These are phyloP conservation scores for Megalopta genalis DNA, from an alignment of 1,140 invertebrate genomes.

Conservation along the genomic window DNA sequence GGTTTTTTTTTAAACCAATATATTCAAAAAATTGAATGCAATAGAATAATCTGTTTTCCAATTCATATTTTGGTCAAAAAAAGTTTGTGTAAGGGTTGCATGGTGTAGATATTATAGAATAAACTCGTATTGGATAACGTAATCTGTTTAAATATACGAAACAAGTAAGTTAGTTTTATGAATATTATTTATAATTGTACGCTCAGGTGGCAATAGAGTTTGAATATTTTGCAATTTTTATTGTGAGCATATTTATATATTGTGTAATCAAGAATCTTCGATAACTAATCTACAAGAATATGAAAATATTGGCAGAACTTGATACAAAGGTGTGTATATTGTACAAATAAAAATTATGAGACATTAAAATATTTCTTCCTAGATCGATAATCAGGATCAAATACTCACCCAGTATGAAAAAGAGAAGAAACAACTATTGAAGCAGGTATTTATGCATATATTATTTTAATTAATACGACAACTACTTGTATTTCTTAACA, in stretches of 20 bases:
- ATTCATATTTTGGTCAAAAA: no score
- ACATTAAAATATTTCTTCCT: conserved; percentile 36
- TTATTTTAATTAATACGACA: background rate
- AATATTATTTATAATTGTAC: background rate
- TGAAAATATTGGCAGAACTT: conserved; percentile 33
- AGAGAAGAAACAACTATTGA: conserved; percentile 72
- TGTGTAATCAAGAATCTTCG: conserved; percentile 18
- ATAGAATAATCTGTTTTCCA: no score
- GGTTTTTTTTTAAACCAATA: no score
- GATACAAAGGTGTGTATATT: conserved; percentile 44
- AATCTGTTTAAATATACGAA: background rate
- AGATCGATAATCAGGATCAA: conserved; percentile 72
- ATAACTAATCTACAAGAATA: conserved; percentile 16
- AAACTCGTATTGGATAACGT: no score
- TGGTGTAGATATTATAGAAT: no score
- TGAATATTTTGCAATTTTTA: background rate
- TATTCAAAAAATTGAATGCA: no score
- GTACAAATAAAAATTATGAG: background rate
- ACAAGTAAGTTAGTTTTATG: background rate
- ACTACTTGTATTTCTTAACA: no score
- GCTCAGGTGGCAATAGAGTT: background rate
- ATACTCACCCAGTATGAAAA: conserved; percentile 67
- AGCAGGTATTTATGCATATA: conserved; percentile 65
- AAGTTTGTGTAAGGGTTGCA: no score
- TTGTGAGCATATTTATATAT: conserved; percentile 11